Evolutionary conservation across 2,113 vertebrate species (phyloP).

Genomic region (Corythaeola cristata): DNA sequence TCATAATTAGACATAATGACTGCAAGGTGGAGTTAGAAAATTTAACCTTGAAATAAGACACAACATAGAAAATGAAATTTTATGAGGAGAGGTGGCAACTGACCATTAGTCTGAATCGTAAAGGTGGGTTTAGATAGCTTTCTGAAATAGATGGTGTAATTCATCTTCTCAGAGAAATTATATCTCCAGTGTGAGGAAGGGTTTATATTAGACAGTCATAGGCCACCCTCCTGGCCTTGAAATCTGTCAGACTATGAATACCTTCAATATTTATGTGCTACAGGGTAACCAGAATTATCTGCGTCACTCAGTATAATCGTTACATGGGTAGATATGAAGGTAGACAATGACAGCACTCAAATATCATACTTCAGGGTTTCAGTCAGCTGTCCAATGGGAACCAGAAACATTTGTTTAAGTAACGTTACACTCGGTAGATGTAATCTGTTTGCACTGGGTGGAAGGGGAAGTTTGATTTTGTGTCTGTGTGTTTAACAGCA

Average conservation of each 20-base stretch:
- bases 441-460: neutral
- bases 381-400: neutral
- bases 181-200: neutral
- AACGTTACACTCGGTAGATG: neutral
- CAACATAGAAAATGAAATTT: neutral
- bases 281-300: neutral
- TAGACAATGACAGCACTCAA: neutral
- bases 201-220: neutral
- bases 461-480: neutral
- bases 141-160: neutral
- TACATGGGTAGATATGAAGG: rapidly evolving
- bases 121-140: neutral
- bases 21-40: neutral
- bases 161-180: neutral
- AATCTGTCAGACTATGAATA: neutral
- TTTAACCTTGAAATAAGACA: neutral
- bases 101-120: neutral
- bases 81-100: neutral
- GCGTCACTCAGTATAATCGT: neutral
- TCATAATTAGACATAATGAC: constrained; percentile 1
- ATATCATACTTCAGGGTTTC: neutral
- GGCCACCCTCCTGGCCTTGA: neutral
- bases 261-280: neutral
- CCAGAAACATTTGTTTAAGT: neutral
- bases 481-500: neutral